Conservation (phyloP, 2,113 vertebrate species). For the Tinamus guttatus region DNA sequence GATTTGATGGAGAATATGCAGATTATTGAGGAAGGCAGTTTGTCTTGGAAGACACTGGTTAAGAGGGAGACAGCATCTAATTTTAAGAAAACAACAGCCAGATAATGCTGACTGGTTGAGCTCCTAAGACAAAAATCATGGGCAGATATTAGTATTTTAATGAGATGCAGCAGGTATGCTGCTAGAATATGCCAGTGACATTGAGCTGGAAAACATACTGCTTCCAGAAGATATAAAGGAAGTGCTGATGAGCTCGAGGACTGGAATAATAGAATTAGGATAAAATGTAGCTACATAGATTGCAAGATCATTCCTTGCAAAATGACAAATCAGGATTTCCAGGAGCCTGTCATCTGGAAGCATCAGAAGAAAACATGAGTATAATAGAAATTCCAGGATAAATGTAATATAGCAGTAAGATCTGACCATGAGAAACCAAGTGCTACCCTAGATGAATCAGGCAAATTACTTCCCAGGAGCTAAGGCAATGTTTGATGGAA, state of each 20-base stretch:
- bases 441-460: not conserved
- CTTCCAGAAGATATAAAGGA: not conserved
- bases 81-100: not conserved
- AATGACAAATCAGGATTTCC: not conserved
- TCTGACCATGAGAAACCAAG: not conserved
- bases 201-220: not conserved
- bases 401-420: not conserved
- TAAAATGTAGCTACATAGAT: not conserved
- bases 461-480: not conserved
- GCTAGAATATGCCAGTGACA: not conserved
- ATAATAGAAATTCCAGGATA: not conserved
- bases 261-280: not conserved
- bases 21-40: not conserved
- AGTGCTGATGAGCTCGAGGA: not conserved
- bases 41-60: not conserved
- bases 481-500: not conserved
- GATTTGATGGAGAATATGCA: not conserved
- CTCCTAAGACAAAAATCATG: not conserved
- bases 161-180: not conserved
- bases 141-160: not conserved
- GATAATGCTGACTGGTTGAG: not conserved
- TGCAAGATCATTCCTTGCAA: not conserved
- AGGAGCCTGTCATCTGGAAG: not conserved
- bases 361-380: not conserved
- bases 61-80: not conserved